Evolutionary conservation across 2,888 invertebrate genomes (phyloP).

Genomic region (Orthonychiurus folsomi): DNA sequence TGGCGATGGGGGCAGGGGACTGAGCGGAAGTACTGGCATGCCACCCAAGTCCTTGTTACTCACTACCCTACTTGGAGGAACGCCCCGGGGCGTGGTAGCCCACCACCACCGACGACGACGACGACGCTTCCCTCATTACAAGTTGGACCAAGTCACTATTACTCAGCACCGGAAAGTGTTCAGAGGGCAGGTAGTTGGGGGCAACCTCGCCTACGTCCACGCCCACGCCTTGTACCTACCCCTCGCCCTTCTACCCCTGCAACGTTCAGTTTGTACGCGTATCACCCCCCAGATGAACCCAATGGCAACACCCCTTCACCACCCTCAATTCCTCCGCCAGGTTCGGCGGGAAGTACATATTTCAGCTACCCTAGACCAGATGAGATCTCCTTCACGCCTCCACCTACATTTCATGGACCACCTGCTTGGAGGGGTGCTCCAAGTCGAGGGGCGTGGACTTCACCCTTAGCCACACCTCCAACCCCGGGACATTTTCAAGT

Average conservation of each 20-base stretch:
- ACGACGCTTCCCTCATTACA: constrained; percentile 6
- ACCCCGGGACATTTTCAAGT: neutral
- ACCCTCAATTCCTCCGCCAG: constrained; percentile 18
- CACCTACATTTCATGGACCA: constrained; percentile 4
- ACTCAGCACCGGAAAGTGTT: neutral
- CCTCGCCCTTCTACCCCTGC: too few relatives aligned
- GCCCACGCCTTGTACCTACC: too few relatives aligned
- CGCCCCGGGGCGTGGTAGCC: constrained; percentile 31
- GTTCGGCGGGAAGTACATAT: constrained; percentile 26
- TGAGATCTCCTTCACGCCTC: constrained; percentile 28
- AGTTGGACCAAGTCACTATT: too few relatives aligned
- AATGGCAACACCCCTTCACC: constrained; percentile 34
- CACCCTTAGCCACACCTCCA: neutral
- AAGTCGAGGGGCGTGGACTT: constrained; percentile 10
- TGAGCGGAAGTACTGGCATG: constrained; percentile 22
- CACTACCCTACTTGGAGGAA: constrained; percentile 28
- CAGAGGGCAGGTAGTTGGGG: neutral
- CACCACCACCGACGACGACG: neutral
- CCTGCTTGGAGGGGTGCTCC: too few relatives aligned
- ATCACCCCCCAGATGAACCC: constrained; percentile 18
- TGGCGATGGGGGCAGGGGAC: constrained; percentile 34
- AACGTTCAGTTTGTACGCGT: constrained; percentile 18
- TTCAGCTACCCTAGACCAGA: constrained; percentile 35
- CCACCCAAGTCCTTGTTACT: constrained; percentile 33
- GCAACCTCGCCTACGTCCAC: constrained; percentile 4